phyloP scores from a whole-genome alignment of 2,797 vertebrate species.

The Artibeus jamaicensis region DNA sequence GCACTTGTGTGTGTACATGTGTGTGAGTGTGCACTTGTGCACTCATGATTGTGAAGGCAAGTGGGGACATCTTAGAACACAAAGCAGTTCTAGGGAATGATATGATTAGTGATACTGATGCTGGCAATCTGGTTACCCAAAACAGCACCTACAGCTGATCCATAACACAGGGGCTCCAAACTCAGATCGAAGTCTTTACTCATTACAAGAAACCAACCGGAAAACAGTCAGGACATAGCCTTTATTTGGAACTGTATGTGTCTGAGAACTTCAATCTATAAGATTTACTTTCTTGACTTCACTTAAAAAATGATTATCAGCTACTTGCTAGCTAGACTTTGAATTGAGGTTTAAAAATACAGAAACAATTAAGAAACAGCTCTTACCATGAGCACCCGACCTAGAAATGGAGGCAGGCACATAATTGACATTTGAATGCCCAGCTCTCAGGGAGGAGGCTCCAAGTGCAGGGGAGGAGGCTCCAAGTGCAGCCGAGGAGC shows the following conservation, averaged over 20 bases:
- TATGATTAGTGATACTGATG: neutral
- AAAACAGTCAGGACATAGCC: neutral
- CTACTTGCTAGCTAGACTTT: neutral
- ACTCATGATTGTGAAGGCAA: neutral
- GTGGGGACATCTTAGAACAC: neutral
- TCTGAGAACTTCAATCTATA: neutral
- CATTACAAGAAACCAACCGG: neutral
- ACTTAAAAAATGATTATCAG: neutral
- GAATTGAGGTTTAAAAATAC: neutral
- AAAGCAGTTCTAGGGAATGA: neutral
- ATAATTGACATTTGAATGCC: neutral
- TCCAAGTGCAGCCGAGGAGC: neutral
- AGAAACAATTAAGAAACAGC: neutral
- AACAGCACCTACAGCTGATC: neutral
- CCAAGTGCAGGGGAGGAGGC: neutral
- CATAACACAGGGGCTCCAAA: neutral
- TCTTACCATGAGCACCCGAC: neutral
- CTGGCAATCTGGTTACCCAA: neutral
- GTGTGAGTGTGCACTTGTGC: accelerated
- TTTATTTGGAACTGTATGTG: neutral
- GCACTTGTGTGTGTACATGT: neutral
- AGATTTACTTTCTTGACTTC: neutral
- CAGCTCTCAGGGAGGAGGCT: neutral
- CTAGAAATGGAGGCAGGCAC: neutral
- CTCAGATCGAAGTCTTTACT: neutral